Evolutionary conservation across 1,140 invertebrate species (phyloP).

Genomic region (Eueides isabella): DNA sequence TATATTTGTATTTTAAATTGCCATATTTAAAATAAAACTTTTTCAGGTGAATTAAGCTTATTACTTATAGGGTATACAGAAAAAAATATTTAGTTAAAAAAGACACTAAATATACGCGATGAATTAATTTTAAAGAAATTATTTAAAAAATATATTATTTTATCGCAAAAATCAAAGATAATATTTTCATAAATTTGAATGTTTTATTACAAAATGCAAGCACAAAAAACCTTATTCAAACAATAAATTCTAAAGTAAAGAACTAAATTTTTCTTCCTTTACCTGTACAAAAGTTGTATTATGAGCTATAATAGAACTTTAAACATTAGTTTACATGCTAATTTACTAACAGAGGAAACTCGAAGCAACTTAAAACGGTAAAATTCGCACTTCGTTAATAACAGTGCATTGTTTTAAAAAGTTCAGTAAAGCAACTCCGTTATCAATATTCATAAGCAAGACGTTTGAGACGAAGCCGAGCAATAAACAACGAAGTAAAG

Average conservation of each 20-base stretch:
- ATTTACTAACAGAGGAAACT: conserved; percentile 34
- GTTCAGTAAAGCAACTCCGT: conserved; percentile 61
- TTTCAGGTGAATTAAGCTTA: too few species aligned
- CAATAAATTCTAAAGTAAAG: background rate
- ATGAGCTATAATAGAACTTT: conserved; percentile 29
- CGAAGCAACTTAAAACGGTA: conserved; percentile 40
- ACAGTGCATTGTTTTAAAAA: conserved; percentile 69
- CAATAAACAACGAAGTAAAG: conserved; percentile 72
- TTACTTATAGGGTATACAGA: too few species aligned
- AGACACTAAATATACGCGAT: too few species aligned
- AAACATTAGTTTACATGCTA: conserved; percentile 34
- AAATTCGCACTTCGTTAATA: conserved; percentile 58
- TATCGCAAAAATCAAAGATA: too few species aligned
- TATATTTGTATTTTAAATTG: too few species aligned
- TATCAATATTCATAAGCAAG: conserved; percentile 80
- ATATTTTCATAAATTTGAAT: too few species aligned
- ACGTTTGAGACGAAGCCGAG: conserved; percentile 67
- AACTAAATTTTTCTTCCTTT: background rate
- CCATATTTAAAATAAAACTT: too few species aligned
- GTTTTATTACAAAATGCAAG: too few species aligned
- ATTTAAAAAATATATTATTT: background rate
- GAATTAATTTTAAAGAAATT: too few species aligned
- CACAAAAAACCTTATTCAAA: too few species aligned
- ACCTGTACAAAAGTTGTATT: conserved; percentile 1
- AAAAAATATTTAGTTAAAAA: too few species aligned